Evolutionary conservation across 2,797 vertebrate genomes (phyloP), one percentile per base, ranked within the genome.

Genomic region (Gephyroberyx darwinii): DNA sequence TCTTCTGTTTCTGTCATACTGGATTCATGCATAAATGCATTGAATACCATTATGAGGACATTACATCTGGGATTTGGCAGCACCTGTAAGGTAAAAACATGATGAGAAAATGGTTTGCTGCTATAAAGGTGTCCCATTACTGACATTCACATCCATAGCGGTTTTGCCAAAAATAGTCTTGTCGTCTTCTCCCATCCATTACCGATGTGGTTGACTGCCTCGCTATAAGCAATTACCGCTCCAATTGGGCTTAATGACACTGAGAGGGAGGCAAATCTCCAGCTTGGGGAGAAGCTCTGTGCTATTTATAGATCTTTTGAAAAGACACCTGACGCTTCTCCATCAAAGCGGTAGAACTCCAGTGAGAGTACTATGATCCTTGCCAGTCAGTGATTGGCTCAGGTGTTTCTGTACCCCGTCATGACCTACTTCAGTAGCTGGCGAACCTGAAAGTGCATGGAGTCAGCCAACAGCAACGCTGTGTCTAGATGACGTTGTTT

Each of bases 161-260:
- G 61, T 77, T 65, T 47, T 7, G 41, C 75, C 86, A 85, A 75
- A 90, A 85, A 90, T 85, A 87, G 83, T 83, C 74, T 74, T 61
- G 72, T 75, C 59, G 51, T 85, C 75, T 76, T 52, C 75, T 82
- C 88, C 85, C 72, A 91, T 90, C 84, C 85, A 84, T 91, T 89
- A 90, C 73, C 0, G 78, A 70, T 61, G 75, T 76, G 88, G 89
- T 89, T 84, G 89, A 91, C 89, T 89, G 84, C 85, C 52, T 88
- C 71, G 68, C 86, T 86, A 89, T 84, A 88, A 90, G 90, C 90
- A 89, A 92, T 92, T 91, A 92, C 86, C 41, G 75, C 87, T 88
- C 86, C 86, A 86, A 89, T 87, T 90, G 90, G 87, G 85, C 82
- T 88, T 92, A 92, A 93, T 91, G 86, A 92, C 88, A 82, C 83